These are phyloP conservation scores for Nomia melanderi DNA, from an alignment of 1,140 invertebrate species.

Conservation along the genomic window DNA sequence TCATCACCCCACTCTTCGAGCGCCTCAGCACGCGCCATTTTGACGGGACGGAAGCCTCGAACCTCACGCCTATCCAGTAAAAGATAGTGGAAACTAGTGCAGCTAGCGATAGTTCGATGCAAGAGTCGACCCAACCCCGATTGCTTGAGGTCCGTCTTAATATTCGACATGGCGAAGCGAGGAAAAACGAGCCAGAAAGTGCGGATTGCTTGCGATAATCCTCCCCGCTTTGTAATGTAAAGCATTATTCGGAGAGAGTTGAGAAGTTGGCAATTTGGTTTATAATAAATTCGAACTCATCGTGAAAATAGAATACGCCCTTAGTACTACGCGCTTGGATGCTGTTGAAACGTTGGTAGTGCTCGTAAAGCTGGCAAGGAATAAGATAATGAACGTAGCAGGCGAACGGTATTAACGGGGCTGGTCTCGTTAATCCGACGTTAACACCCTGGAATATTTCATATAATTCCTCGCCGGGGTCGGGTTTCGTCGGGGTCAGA, in stretches of 20 bases:
- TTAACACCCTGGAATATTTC: constrained; percentile 29
- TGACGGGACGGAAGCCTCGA: neutral
- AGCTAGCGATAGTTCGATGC: neutral
- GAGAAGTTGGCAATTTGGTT: too few species aligned
- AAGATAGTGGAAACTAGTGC: neutral
- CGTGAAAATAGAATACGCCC: too few species aligned
- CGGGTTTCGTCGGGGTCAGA: constrained; percentile 24
- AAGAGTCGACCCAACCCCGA: neutral
- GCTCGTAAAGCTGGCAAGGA: neutral
- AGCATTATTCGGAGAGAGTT: too few species aligned
- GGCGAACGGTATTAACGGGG: neutral
- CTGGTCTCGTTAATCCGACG: constrained; percentile 6
- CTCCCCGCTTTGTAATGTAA: constrained; percentile 31
- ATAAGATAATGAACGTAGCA: neutral
- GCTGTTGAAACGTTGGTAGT: too few species aligned
- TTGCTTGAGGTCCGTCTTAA: constrained; percentile 16
- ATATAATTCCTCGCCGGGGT: constrained; percentile 17
- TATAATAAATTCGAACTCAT: too few species aligned
- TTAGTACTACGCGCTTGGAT: too few species aligned
- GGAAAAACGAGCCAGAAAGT: constrained; percentile 16
- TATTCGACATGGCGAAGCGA: constrained; percentile 9
- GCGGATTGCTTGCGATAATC: constrained; percentile 57
- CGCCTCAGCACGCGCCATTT: too few species aligned
- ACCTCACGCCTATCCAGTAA: neutral
- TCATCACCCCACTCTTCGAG: too few species aligned